Conservation (phyloP, 2,797 vertebrate species). For the Ispidina lecontei region DNA sequence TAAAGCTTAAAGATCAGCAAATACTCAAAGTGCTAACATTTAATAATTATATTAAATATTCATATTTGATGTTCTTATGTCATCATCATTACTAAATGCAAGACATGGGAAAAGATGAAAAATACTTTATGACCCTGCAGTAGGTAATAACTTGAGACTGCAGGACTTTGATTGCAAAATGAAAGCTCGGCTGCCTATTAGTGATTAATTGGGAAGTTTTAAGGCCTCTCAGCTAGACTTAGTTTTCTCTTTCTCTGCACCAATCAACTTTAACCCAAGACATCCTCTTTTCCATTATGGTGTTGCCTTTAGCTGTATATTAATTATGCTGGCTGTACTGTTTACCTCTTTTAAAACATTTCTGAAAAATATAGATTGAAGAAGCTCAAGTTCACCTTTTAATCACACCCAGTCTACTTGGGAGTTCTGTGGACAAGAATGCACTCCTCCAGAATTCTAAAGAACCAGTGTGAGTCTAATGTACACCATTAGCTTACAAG, state of each 20-base stretch:
- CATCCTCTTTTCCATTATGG: background rate
- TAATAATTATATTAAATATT: background rate
- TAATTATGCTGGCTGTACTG: background rate
- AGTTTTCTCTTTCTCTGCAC: background rate
- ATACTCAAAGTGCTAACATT: background rate
- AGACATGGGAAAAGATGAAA: background rate
- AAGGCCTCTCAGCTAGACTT: background rate
- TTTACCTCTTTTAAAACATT: background rate
- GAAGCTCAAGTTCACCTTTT: background rate
- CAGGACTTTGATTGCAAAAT: background rate
- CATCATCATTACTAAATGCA: background rate
- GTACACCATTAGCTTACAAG: background rate
- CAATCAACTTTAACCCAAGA: background rate
- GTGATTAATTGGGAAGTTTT: background rate
- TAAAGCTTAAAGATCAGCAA: background rate
- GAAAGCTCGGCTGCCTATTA: background rate
- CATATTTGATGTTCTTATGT: background rate
- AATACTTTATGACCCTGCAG: background rate
- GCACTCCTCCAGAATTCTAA: background rate
- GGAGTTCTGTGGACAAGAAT: background rate
- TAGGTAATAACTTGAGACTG: background rate
- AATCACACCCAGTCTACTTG: background rate
- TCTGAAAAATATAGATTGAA: background rate
- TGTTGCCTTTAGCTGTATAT: background rate
- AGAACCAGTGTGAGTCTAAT: background rate